Base-by-base conservation (phyloP, 2,797 vertebrate genomes). In the Cossypha caffra region DNA sequence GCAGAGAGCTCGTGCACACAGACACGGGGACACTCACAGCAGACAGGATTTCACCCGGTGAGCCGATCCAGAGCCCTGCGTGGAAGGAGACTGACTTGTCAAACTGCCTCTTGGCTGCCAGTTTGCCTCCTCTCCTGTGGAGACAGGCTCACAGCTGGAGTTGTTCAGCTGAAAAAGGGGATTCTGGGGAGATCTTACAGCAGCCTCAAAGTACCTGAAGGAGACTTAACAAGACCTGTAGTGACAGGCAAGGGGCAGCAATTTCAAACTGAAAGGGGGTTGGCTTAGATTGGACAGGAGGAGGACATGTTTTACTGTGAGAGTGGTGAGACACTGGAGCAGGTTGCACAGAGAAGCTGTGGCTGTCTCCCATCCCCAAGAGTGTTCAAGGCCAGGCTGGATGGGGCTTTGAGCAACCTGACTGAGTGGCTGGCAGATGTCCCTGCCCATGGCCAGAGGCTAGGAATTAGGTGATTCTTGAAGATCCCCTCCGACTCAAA, bases 1-100 rank as follows among this genome's bases (percentile, higher is more conserved):
- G 47, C 21, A 58, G 28, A 23, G 25, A 58, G 69, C n/a, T 62
- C 1, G 0, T 3, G 4, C 42, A 3, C 1, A 15, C 45, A 11
- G 28, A 69, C 69, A 64, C 14, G 19, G 66, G 61, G 64, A 58
- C 57, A 40, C 74, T 51, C 48, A 8, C 11, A 67, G 40, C 33
- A 87, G 25, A 40, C 3, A 72, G 57, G 35, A 51, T 59, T 86
- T 68, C 69, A 79, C 51, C 73, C 24, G 15, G 17, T 25, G 58
- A 92, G 31, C 37, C 38, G 16, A 84, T n/a, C 37, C 17, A 2
- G 16, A 63, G 69, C 18, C 23, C 25, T 31, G 40, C 24, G 20
- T 0, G 9, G 33, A 66, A 14, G 15, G 25, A 47, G 54, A 17
- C 35, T 33, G 38, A 28, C n/a, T 57, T 8, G 29, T 4, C 21